phyloP scores from a whole-genome alignment of 2,113 vertebrate genomes.

The Mungos mungo region DNA sequence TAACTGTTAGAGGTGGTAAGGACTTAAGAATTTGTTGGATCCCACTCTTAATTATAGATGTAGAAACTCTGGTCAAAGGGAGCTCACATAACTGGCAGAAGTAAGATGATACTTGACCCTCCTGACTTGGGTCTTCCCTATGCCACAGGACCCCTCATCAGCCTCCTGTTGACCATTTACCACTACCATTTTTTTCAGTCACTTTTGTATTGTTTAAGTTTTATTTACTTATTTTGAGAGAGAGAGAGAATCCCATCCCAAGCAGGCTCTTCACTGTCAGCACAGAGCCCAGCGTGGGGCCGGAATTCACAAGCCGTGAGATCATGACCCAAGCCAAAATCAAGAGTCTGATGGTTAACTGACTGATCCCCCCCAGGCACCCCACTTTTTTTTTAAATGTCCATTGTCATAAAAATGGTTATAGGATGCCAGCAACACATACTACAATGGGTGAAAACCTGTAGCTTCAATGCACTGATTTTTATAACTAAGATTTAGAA shows the following conservation, averaged over 20 bases:
- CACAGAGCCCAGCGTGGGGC: no score
- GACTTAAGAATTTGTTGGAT: slow-evolving; percentile 31
- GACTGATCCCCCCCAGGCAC: no score
- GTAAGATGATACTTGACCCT: background rate
- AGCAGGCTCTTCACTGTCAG: no score
- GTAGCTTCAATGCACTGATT: background rate
- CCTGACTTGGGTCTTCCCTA: background rate
- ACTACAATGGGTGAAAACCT: background rate
- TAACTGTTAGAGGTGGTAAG: background rate
- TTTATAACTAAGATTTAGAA: slow-evolving; percentile 25
- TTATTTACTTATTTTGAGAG: no score
- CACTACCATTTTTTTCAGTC: background rate
- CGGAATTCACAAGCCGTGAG: no score
- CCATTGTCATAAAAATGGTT: background rate
- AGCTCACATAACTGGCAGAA: background rate
- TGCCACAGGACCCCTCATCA: background rate
- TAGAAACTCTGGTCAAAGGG: slow-evolving; percentile 12
- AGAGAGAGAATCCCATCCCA: no score
- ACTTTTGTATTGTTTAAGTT: background rate
- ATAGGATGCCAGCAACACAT: background rate
- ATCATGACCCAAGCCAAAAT: no score
- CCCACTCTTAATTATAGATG: background rate
- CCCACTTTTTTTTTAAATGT: background rate
- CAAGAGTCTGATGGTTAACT: no score
- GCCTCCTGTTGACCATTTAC: background rate